phyloP scores from a whole-genome alignment of 2,113 vertebrate genomes.

The Hydrolagus affinis region DNA sequence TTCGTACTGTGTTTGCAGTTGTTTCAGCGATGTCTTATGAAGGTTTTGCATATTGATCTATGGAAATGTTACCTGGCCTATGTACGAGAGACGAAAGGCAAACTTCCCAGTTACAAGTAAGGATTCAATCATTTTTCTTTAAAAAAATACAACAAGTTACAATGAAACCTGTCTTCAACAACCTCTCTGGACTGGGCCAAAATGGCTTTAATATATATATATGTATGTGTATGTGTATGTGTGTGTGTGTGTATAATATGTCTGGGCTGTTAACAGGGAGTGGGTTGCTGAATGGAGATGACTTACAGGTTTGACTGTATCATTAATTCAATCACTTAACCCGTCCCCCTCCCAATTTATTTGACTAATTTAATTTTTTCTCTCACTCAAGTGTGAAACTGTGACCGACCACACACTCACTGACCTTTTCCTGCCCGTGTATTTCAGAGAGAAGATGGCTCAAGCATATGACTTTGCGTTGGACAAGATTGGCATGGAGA shows the following conservation, averaged over 20 bases:
- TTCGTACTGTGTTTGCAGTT: conserved; percentile 55
- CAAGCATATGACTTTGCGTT: conserved; percentile 98
- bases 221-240: no score
- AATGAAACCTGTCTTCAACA: no score
- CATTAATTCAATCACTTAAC: not conserved
- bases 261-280: no score
- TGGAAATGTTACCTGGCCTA: conserved; percentile 99
- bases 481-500: conserved; percentile 99
- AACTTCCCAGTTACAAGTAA: conserved; percentile 98
- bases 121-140: conserved; percentile 45
- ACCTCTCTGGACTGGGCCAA: no score
- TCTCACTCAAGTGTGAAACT: not conserved
- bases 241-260: no score
- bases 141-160: not conserved
- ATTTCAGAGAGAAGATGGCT: conserved; percentile 94
- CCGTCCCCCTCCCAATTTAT: not conserved
- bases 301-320: no score
- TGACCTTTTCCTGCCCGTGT: conserved; percentile 41
- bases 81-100: conserved; percentile 97
- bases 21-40: conserved; percentile 99
- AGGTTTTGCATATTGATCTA: conserved; percentile 97
- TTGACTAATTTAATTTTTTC: not conserved
- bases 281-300: no score
- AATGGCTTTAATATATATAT: no score
- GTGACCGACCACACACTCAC: not conserved